A percentile compares a stretch with the other conserved stretches of the same genome.
Evolutionary conservation across 2,113 vertebrate species (phyloP).

Genomic region (Octodon degus): DNA sequence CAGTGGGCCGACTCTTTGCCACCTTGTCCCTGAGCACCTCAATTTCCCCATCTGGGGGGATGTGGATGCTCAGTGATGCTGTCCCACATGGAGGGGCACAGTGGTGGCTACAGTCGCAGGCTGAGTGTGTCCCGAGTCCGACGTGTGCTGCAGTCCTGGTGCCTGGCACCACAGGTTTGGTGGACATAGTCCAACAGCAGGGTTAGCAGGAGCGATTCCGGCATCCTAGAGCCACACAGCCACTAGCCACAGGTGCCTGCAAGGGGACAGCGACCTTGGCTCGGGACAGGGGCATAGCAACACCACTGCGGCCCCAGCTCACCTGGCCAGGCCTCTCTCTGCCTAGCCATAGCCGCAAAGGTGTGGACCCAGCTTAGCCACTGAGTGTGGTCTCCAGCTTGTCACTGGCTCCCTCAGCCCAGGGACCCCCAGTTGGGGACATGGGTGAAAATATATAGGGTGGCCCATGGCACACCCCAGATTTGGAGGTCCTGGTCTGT

Average conservation of each 20-base stretch:
- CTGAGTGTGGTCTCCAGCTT: not conserved
- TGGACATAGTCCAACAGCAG: not conserved
- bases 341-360: not conserved
- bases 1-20: too few species aligned
- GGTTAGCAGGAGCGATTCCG: not conserved
- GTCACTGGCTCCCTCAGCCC: not conserved
- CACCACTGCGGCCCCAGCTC: too few species aligned
- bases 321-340: too few species aligned
- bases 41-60: not conserved
- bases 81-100: not conserved
- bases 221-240: not conserved
- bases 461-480: not conserved
- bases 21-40: not conserved
- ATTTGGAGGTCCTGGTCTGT: not conserved
- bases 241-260: not conserved
- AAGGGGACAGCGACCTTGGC: not conserved
- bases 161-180: not conserved
- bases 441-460: not conserved
- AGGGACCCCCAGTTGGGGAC: rapidly evolving
- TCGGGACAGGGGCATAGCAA: too few species aligned
- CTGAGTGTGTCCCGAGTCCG: not conserved
- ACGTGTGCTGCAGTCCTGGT: not conserved
- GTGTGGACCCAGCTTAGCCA: not conserved
- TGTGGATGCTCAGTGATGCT: not conserved
- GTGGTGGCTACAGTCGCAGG: not conserved